Conservation (phyloP, 2,113 vertebrate species). For the Aldabrachelys gigantea region DNA sequence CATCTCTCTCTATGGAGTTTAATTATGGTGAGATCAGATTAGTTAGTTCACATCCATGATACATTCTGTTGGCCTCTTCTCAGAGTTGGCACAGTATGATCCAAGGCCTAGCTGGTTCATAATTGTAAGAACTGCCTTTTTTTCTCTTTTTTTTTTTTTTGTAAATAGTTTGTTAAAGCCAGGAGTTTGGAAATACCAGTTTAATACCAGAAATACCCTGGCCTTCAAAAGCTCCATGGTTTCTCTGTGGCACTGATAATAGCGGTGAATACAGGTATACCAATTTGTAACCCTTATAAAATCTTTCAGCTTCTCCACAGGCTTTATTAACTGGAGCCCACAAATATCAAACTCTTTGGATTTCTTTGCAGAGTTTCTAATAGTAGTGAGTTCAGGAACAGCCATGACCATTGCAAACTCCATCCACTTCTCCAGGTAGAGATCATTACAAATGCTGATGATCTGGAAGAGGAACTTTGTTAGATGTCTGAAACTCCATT, state of each 20-base stretch:
- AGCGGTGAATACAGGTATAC: background rate
- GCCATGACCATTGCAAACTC: background rate
- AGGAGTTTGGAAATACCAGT: background rate
- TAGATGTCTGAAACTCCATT: background rate
- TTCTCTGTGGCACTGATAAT: background rate
- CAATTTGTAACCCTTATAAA: fast-evolving
- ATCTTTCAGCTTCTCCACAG: background rate
- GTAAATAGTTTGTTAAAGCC: fast-evolving
- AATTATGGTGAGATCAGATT: background rate
- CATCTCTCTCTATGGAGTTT: background rate
- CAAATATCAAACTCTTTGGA: background rate
- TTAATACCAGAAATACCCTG: background rate
- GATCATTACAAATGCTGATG: fast-evolving
- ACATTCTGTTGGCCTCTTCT: background rate
- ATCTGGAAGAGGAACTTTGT: background rate
- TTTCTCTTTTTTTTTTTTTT: too few species aligned
- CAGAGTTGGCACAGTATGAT: background rate
- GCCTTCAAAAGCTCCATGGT: background rate
- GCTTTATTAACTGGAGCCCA: background rate
- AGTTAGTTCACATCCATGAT: background rate
- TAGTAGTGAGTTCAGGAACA: background rate
- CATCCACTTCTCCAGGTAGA: background rate
- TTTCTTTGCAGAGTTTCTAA: background rate
- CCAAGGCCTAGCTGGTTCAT: fast-evolving
- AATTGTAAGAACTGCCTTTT: fast-evolving